Evolutionary conservation across 2,113 vertebrate genomes (phyloP), one percentile per base, ranked within the genome.

Genomic region (Hippocampus guttulatus): DNA sequence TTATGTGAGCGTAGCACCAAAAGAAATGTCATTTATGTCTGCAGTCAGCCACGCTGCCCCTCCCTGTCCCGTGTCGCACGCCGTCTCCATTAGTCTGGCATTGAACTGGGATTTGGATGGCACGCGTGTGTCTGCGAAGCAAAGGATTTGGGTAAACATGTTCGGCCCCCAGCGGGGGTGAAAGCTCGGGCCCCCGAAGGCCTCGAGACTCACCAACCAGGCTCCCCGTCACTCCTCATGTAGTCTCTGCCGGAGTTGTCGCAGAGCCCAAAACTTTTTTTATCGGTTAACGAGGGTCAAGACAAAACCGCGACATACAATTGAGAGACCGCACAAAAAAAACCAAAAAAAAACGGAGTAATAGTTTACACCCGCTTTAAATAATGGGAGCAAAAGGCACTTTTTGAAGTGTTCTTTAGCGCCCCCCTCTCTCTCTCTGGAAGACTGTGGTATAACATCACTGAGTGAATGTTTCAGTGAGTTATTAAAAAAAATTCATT

Each of bases 31-130:
- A 45, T 45, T 45, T 45, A 54, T 68, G 51, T 54, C 18, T 25
- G 47, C 47, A 40, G 47, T 58, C 54, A 27, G 12, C 45, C 33
- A 38, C 41, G 3, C 38, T 1, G 0, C 10, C 16, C 49, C 65
- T 38, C 65, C 27, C 52, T 55, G 33, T 38, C 27, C 27, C 7
- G 9, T 20, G 58, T 61, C 7, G 58, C 61, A 23, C 52, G 33
- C 65, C 61, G 47, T 68, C 73, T 71, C 68, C 71, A 76, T 76
- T 74, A 78, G 80, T 74, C 69, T 71, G 75, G 69, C 71, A 71
- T 83, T 83, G 81, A 79, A 79, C 5, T 4, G 65, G 81, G 84
- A 79, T 83, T 81, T 83, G 61, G 70, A 79, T 49, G 74, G 76
- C 74, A 77, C 69, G 64, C 61, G 74, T 27, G 79, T 74, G 81